A percentile compares a stretch with the other conserved stretches of the same genome.
Evolutionary conservation across 2,888 invertebrate species (phyloP).

Genomic region (Troides helena): DNA sequence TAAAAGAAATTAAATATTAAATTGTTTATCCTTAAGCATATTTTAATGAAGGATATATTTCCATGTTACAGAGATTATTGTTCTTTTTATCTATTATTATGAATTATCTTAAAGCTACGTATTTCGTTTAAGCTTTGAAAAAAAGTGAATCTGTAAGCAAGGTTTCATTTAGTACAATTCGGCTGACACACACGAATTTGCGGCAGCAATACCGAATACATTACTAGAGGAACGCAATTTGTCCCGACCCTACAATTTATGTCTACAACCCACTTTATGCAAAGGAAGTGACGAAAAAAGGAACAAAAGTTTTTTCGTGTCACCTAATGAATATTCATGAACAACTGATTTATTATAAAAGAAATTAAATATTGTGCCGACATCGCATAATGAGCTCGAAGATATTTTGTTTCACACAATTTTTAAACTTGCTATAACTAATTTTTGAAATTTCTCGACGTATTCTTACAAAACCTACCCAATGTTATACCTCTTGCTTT

Average conservation of each 20-base stretch:
- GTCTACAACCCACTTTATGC: conserved; percentile 64
- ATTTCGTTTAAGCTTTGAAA: conserved; percentile 28
- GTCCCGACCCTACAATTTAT: conserved; percentile 71
- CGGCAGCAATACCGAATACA: conserved; percentile 60
- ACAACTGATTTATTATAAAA: conserved; percentile 38
- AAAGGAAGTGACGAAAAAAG: conserved; percentile 57
- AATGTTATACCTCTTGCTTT: neutral
- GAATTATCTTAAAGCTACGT: neutral
- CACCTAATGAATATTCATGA: conserved; percentile 48
- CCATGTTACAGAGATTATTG: neutral
- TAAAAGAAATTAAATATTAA: conserved; percentile 28
- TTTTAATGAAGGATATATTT: too few species aligned
- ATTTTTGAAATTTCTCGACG: conserved; percentile 1
- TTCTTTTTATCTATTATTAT: neutral
- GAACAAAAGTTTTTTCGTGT: conserved; percentile 47
- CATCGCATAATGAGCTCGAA: conserved; percentile 24
- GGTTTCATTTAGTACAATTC: conserved; percentile 64
- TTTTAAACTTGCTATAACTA: conserved; percentile 3
- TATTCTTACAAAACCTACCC: neutral
- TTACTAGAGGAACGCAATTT: conserved; percentile 68
- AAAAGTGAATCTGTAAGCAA: conserved; percentile 52
- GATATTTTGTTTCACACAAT: conserved; percentile 21
- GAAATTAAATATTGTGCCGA: conserved; percentile 30
- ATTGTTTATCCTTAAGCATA: too few species aligned
- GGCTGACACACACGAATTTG: conserved; percentile 55